A percentile compares a stretch with the other conserved stretches of the same genome.
These are phyloP conservation scores for Ctenicera cuprea DNA, from an alignment of 2,888 invertebrate genomes.

Conservation along the genomic window DNA sequence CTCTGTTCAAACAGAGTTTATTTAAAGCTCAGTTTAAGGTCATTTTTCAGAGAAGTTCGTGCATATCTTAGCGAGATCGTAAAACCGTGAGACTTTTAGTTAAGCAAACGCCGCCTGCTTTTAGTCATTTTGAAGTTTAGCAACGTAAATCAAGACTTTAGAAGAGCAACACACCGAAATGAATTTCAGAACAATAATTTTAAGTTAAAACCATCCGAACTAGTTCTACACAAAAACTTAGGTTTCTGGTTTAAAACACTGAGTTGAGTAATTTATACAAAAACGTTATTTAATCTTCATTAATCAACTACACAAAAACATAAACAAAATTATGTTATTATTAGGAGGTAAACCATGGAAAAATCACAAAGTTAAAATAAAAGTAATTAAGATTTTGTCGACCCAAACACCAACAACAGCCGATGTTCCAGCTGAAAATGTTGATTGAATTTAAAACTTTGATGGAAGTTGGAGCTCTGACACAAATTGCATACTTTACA, in stretches of 20 bases:
- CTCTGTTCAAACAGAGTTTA: conserved; percentile 18
- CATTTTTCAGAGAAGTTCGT: conserved; percentile 33
- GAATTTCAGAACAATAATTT: background rate
- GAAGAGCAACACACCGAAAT: background rate
- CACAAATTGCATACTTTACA: conserved; percentile 24
- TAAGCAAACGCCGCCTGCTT: conserved; percentile 31
- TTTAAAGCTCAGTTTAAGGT: conserved; percentile 38
- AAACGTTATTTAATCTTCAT: too few species aligned
- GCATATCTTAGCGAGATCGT: conserved; percentile 32
- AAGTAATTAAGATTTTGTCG: too few species aligned
- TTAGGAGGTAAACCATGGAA: too few species aligned
- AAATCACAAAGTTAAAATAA: too few species aligned
- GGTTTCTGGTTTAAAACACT: background rate
- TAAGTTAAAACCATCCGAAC: background rate
- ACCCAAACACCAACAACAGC: background rate
- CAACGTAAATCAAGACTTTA: conserved; percentile 19
- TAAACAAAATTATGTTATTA: too few species aligned
- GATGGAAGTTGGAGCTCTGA: conserved; percentile 18
- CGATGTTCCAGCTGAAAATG: conserved; percentile 1
- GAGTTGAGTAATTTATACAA: too few species aligned
- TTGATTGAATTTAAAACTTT: conserved; percentile 24
- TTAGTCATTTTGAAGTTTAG: conserved; percentile 21
- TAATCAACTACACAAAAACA: too few species aligned
- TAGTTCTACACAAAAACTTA: background rate
- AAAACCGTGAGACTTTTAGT: conserved; percentile 36